Conservation (phyloP, 2,113 vertebrate genomes). For the Pelvicachromis taeniatus region DNA sequence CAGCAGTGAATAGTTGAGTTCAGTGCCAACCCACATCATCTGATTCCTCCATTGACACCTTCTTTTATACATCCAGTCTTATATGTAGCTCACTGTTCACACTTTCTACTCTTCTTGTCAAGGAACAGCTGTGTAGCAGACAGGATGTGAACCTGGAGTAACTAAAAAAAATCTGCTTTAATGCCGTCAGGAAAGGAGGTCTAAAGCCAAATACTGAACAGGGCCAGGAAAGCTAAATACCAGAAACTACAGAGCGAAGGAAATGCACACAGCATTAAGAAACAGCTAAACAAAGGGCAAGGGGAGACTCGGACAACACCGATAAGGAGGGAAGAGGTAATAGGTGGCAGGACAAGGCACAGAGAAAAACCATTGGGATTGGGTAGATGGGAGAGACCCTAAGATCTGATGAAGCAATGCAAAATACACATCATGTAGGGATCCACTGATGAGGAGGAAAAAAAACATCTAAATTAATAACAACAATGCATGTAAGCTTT, state of each 20-base stretch:
- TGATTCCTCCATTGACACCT: not conserved
- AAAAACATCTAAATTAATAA: not conserved
- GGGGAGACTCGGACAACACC: rapidly evolving
- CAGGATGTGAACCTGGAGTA: not conserved
- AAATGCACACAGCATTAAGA: not conserved
- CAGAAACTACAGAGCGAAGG: not conserved
- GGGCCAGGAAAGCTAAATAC: not conserved
- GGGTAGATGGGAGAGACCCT: not conserved
- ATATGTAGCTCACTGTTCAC: not conserved
- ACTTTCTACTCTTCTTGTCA: not conserved
- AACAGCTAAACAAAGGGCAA: not conserved
- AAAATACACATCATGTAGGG: not conserved
- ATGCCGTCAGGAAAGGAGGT: not conserved
- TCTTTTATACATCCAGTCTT: not conserved
- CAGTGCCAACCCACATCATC: not conserved
- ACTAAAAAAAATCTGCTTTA: not conserved
- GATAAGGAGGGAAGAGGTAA: not conserved
- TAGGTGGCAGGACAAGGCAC: not conserved
- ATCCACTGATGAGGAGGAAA: not conserved
- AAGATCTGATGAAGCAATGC: too few species aligned
- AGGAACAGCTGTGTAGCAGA: not conserved
- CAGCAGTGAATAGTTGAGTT: not conserved
- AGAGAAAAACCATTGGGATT: not conserved
- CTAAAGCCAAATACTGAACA: not conserved
- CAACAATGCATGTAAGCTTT: not conserved